A percentile compares a stretch with the other conserved stretches of the same genome.
These are phyloP conservation scores for Microtus richardsoni DNA, from an alignment of 2,113 vertebrate genomes.

Conservation along the genomic window DNA sequence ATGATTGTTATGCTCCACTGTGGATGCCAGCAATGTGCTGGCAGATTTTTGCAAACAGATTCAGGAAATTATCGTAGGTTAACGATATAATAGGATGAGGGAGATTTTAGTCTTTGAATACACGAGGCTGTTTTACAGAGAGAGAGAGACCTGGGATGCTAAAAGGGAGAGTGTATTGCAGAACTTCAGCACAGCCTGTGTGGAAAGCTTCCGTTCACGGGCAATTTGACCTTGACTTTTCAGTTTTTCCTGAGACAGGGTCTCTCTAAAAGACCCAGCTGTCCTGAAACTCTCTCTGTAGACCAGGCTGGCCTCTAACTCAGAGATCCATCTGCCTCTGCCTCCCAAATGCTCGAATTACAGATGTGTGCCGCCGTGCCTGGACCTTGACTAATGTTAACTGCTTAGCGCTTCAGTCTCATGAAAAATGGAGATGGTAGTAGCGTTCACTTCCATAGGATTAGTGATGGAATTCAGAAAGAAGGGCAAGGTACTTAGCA, in stretches of 20 bases:
- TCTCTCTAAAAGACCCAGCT: background rate
- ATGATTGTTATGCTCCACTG: conserved; percentile 65
- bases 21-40: conserved; percentile 70
- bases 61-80: conserved; percentile 63
- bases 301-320: background rate
- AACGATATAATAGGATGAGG: conserved; percentile 67
- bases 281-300: background rate
- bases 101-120: conserved; percentile 46
- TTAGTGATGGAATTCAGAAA: background rate
- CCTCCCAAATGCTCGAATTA: background rate
- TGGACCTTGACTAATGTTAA: conserved; percentile 40
- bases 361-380: too few species aligned
- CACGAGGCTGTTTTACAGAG: conserved; percentile 52
- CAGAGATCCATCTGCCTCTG: background rate
- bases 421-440: background rate
- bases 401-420: background rate
- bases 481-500: background rate
- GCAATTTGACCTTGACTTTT: background rate
- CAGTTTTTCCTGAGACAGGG: background rate
- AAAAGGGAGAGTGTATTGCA: background rate
- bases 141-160: conserved; percentile 8
- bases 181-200: background rate
- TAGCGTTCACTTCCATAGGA: background rate
- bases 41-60: conserved; percentile 73
- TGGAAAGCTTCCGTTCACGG: background rate